Base-by-base conservation (phyloP, 2,113 vertebrate species). In the Glaucomys volans region DNA sequence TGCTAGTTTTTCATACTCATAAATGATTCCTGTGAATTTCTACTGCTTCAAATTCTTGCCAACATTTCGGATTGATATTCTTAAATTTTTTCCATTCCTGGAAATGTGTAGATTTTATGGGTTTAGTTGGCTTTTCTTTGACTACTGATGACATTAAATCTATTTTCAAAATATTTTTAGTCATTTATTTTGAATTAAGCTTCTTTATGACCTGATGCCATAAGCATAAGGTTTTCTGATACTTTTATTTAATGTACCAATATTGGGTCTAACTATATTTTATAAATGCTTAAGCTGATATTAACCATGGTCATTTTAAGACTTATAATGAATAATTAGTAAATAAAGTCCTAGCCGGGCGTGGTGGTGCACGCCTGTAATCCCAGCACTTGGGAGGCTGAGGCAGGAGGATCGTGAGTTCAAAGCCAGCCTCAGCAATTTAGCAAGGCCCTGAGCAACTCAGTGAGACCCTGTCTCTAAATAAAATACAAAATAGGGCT, bases 41-140 rank as follows among this genome's bases (percentile, higher is more conserved):
- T 44, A 13, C 83, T 82, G 10, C 42, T 93, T 18, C 35, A 82
- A 82, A 90, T 93, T 93, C 47, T 64, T 75, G 64, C 28, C 32
- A 47, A 24, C 6, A 76, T 37, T 74, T 95, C 35, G 17, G 8
- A 74, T 42, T 47, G 20, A 67, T 74, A 67, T 74, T 84, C 18
- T 92, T 88, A 84, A 54, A 95, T 59, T 67, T 66, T 80, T 80
- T 80, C 40, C 5, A 40, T 86, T 85, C 5, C 71, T 57, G 1
- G 84, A 32, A 89, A 42, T 86, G 44, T 59, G 1, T 92, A 59
- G 20, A 91, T 64, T 18, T 75, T 91, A 4, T 79, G 40, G 7
- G 88, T 96, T 96, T 64, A 88, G 92, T 76, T 80, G 77, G 0
- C 26, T 72, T 88, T 89, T 64, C 54, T 37, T 13, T 84, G 26